Percentiles rank a stretch among this genome's conserved stretches.
Evolutionary conservation across 2,797 vertebrate genomes (phyloP).

Genomic region (Diglossa cyanea): DNA sequence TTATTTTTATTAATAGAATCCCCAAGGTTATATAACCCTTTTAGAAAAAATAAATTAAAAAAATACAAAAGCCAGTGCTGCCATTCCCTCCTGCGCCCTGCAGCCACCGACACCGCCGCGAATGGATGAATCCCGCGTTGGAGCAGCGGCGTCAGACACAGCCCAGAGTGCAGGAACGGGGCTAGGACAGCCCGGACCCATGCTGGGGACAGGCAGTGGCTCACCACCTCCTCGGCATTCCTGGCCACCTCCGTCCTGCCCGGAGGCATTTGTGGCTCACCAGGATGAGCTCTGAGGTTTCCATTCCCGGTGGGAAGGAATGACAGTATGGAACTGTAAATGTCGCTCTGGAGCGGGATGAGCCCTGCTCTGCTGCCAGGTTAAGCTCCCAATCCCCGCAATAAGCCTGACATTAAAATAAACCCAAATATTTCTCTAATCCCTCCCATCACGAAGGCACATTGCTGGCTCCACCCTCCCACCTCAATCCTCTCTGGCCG

Average conservation of each 20-base stretch:
- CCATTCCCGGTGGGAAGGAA: neutral
- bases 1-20: conserved; percentile 70
- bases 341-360: accelerated
- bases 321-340: neutral
- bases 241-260: neutral
- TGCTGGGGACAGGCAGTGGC: neutral
- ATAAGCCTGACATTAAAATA: conserved; percentile 25
- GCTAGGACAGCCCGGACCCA: neutral
- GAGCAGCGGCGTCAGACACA: neutral
- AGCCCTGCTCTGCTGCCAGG: neutral
- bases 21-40: conserved; percentile 55
- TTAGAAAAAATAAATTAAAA: neutral
- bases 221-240: neutral
- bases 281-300: neutral
- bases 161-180: neutral
- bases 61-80: neutral
- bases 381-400: neutral
- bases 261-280: neutral
- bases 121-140: neutral
- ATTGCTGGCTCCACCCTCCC: neutral
- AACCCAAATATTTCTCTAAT: conserved; percentile 38
- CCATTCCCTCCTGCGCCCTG: neutral
- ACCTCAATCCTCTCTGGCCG: neutral
- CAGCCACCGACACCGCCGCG: neutral
- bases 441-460: neutral